Percentiles rank a stretch among this genome's conserved stretches.
phyloP scores from a whole-genome alignment of 2,888 invertebrate genomes.

The Brachypalpus laphriformis region DNA sequence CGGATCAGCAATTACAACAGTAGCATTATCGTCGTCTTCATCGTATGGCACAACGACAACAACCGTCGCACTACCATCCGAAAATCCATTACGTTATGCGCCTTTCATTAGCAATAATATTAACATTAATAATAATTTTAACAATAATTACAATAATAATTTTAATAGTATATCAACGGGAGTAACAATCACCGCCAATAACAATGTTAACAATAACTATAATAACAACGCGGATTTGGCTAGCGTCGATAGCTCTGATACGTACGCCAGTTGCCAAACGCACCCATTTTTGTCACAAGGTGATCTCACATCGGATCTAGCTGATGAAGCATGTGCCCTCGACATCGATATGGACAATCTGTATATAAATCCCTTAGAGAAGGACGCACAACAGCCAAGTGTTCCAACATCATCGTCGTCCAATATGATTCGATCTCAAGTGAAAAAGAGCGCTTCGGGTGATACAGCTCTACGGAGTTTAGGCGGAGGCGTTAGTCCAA shows the following conservation, averaged over 20 bases:
- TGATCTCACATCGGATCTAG: constrained; percentile 86
- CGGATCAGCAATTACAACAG: constrained; percentile 57
- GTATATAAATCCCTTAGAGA: constrained; percentile 94
- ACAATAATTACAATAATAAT: constrained; percentile 80
- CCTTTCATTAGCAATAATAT: constrained; percentile 78
- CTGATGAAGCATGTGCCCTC: constrained; percentile 81
- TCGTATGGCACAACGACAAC: constrained; percentile 82
- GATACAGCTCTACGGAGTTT: constrained; percentile 89
- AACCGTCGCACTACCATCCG: constrained; percentile 82
- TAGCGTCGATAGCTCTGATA: constrained; percentile 92
- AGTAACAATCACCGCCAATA: constrained; percentile 74
- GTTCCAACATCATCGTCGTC: constrained; percentile 78
- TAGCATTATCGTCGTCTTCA: constrained; percentile 79
- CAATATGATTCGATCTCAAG: constrained; percentile 84
- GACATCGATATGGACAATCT: constrained; percentile 90
- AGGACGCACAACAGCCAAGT: constrained; percentile 80
- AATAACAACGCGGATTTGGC: constrained; percentile 84
- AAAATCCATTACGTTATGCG: constrained; percentile 79
- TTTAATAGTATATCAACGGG: constrained; percentile 79
- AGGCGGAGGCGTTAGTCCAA: constrained; percentile 84
- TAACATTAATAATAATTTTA: constrained; percentile 79
- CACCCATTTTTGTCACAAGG: constrained; percentile 96
- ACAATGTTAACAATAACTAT: constrained; percentile 81
- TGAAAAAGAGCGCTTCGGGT: constrained; percentile 92
- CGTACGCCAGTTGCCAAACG: constrained; percentile 98